Evolutionary conservation across 1,140 invertebrate species (phyloP).

Genomic region (Tenebrio molitor): DNA sequence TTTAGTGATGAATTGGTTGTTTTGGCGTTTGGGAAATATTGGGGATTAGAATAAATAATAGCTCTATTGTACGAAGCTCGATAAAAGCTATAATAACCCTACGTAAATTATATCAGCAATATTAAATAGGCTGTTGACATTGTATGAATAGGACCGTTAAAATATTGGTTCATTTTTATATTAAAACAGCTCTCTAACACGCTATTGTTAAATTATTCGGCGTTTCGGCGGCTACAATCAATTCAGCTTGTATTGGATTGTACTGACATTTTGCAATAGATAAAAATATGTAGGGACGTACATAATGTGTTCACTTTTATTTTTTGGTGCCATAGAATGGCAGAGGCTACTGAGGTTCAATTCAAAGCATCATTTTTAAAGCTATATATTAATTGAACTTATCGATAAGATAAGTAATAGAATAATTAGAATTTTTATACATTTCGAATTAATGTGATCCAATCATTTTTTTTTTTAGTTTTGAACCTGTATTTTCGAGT

Average conservation of each 20-base stretch:
- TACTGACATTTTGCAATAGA: too few species aligned
- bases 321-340: too few species aligned
- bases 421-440: too few species aligned
- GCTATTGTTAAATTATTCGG: conserved; percentile 27
- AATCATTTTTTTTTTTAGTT: too few species aligned
- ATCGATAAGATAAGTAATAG: too few species aligned
- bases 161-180: conserved; percentile 40
- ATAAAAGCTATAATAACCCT: conserved; percentile 45
- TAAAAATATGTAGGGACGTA: too few species aligned
- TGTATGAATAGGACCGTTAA: conserved; percentile 41
- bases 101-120: conserved; percentile 44
- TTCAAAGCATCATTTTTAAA: too few species aligned
- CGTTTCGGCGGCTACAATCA: background rate
- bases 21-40: conserved; percentile 44
- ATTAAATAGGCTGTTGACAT: conserved; percentile 47
- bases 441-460: too few species aligned
- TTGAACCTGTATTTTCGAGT: too few species aligned
- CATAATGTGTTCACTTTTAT: too few species aligned
- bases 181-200: conserved; percentile 30
- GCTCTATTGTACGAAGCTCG: conserved; percentile 40
- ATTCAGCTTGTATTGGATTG: background rate
- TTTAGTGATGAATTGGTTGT: conserved; percentile 45
- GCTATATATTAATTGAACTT: too few species aligned
- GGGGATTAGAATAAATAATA: conserved; percentile 48
- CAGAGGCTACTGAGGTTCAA: too few species aligned